Conservation (phyloP, 2,113 vertebrate genomes). For the Microtus pennsylvanicus region DNA sequence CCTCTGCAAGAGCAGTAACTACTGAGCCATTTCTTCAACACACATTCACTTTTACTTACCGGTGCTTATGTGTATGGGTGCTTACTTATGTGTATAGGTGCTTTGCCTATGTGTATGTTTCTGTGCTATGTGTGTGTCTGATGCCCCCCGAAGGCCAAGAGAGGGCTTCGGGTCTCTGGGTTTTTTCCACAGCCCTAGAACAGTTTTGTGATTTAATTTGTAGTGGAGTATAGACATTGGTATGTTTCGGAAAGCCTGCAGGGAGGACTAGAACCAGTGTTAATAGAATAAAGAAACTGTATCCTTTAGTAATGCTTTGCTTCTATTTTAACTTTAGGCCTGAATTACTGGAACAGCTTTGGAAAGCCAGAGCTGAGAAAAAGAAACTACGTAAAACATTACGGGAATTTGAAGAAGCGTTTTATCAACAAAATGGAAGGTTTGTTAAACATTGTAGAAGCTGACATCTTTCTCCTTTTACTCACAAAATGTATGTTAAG, state of each 20-base stretch:
- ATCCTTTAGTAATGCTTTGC: constrained; percentile 63
- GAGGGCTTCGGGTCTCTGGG: not conserved
- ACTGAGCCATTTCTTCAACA: not conserved
- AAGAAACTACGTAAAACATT: constrained; percentile 97
- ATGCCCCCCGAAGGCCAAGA: not conserved
- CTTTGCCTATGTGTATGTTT: not conserved
- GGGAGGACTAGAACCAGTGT: not conserved
- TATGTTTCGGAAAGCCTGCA: constrained; percentile 3
- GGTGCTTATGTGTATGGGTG: not conserved
- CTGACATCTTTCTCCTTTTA: constrained; percentile 4
- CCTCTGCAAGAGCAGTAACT: not conserved
- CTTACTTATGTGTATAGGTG: not conserved
- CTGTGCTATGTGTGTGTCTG: not conserved
- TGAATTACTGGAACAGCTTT: constrained; percentile 98
- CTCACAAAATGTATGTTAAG: constrained; percentile 48
- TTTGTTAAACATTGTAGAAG: constrained; percentile 81
- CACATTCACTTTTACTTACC: not conserved
- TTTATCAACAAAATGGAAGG: constrained; percentile 98
- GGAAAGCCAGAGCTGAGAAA: constrained; percentile 98
- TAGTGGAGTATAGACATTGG: not conserved
- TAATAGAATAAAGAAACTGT: constrained; percentile 20
- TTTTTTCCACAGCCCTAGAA: not conserved
- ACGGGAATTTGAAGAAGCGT: constrained; percentile 96
- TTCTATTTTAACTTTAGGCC: constrained; percentile 90
- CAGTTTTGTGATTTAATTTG: constrained; percentile 35